These are phyloP conservation scores for Upupa epops DNA, from an alignment of 2,113 vertebrate genomes.

Conservation along the genomic window DNA sequence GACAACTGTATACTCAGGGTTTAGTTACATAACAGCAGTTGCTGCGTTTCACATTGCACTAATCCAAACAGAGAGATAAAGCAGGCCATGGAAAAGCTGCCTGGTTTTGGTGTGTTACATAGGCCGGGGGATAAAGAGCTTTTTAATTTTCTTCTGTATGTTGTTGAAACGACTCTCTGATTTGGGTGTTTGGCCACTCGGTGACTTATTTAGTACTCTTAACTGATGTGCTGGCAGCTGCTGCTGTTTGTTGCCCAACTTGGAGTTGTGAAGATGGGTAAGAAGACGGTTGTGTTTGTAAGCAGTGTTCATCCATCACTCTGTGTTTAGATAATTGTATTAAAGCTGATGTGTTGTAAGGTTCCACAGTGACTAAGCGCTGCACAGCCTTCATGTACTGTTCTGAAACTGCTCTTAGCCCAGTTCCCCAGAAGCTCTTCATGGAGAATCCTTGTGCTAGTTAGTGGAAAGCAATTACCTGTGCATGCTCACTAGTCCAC, in stretches of 20 bases:
- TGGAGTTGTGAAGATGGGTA: neutral
- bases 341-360: neutral
- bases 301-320: neutral
- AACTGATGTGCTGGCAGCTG: conserved; percentile 27
- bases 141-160: neutral
- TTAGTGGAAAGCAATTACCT: conserved; percentile 38
- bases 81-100: conserved; percentile 55
- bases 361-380: neutral
- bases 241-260: conserved; percentile 40
- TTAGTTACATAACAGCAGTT: conserved; percentile 79
- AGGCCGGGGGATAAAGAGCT: conserved; percentile 50
- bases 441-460: conserved; percentile 18
- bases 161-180: conserved; percentile 39
- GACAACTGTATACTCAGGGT: conserved; percentile 80
- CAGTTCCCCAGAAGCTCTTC: neutral
- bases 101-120: neutral
- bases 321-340: neutral
- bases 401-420: neutral
- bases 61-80: conserved; percentile 71
- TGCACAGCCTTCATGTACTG: neutral
- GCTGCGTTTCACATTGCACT: conserved; percentile 72
- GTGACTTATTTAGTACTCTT: conserved; percentile 46
- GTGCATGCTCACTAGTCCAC: neutral
- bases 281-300: neutral
- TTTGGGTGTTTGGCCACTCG: conserved; percentile 1